Conservation (phyloP, 2,113 vertebrate genomes). For the Microtus montanus region DNA sequence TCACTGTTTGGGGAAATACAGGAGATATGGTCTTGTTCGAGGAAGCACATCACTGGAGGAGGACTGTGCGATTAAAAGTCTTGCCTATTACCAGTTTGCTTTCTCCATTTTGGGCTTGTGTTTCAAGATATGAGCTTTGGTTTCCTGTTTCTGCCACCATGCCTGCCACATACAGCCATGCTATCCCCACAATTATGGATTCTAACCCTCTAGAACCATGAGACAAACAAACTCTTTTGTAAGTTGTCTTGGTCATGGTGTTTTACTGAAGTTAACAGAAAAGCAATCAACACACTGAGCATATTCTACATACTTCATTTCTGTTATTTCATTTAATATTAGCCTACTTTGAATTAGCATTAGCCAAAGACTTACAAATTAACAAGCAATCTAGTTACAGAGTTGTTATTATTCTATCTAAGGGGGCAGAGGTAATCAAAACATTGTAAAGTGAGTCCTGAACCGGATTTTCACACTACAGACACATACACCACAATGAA, state of each 20-base stretch:
- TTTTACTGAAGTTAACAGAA: not conserved
- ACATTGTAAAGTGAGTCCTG: not conserved
- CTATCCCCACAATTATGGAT: not conserved
- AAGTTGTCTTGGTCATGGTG: not conserved
- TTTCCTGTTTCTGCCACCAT: not conserved
- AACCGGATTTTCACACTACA: not conserved
- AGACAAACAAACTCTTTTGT: not conserved
- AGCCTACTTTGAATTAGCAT: not conserved
- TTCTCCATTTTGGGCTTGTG: no score
- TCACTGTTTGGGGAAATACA: not conserved
- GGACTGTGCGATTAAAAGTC: not conserved
- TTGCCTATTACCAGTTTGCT: not conserved
- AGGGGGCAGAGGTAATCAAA: constrained; percentile 39
- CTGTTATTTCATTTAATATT: not conserved
- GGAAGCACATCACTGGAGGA: not conserved
- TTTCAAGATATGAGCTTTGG: not conserved
- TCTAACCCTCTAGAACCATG: not conserved
- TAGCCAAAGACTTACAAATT: constrained; percentile 29
- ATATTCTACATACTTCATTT: not conserved
- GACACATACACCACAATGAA: not conserved
- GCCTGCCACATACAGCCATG: not conserved
- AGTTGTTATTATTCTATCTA: constrained; percentile 16
- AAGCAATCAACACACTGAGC: not conserved
- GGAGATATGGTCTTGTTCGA: not conserved
- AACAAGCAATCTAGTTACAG: constrained; percentile 16